Evolutionary conservation across 2,797 vertebrate genomes (phyloP).

Genomic region (Saxicola maurus): DNA sequence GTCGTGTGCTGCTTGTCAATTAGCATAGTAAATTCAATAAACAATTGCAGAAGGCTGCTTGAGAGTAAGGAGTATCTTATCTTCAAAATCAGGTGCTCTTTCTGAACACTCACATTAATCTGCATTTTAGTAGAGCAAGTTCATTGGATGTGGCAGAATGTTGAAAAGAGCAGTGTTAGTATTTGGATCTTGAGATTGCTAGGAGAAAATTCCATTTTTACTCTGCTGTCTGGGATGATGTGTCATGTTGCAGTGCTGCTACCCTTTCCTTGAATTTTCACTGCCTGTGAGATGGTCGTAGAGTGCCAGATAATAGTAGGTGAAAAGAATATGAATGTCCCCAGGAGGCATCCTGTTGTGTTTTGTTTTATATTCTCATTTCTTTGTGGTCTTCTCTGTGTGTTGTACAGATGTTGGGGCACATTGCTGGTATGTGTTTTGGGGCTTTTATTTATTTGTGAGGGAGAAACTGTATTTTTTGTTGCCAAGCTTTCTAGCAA

Average conservation of each 20-base stretch:
- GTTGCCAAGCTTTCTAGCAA: neutral
- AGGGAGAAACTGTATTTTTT: neutral
- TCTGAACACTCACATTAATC: neutral
- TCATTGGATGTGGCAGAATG: neutral
- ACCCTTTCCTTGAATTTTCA: neutral
- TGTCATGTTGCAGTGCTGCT: neutral
- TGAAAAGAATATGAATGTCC: neutral
- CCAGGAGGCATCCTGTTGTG: neutral
- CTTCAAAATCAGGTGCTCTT: neutral
- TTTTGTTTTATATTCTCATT: neutral
- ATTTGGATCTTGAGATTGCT: neutral
- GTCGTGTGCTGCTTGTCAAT: neutral
- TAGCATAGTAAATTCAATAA: neutral
- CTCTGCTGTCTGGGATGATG: neutral
- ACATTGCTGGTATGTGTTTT: neutral
- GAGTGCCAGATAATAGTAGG: neutral
- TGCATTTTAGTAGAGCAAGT: neutral
- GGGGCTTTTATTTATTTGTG: neutral
- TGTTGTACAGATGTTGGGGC: neutral
- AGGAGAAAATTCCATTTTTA: neutral
- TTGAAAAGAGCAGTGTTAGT: neutral
- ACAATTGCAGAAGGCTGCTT: neutral
- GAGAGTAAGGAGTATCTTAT: neutral
- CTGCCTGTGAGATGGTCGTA: neutral
- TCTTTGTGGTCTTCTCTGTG: neutral